Conservation (phyloP, 2,113 vertebrate species). For the Psilopsiagon aymara region DNA sequence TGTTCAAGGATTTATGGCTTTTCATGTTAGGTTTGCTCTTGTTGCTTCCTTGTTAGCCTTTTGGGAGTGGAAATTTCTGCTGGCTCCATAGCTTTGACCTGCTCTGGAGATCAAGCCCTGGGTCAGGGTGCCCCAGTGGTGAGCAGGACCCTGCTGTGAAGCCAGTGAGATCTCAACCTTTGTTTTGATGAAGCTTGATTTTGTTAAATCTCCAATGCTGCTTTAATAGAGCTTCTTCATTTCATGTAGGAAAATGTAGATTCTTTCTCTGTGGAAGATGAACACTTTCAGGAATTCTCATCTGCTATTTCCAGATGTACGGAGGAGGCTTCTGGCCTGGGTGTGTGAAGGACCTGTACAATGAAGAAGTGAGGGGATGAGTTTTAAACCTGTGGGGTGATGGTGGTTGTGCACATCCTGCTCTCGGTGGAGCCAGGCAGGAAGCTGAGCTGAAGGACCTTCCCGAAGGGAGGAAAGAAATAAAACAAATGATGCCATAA, state of each 20-base stretch:
- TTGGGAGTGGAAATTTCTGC: neutral
- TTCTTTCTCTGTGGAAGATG: neutral
- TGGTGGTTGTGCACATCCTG: neutral
- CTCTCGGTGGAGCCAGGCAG: neutral
- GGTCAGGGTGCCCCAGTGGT: neutral
- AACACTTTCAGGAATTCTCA: conserved; percentile 3
- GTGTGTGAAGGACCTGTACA: neutral
- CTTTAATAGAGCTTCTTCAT: neutral
- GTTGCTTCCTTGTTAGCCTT: neutral
- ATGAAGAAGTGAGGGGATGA: neutral
- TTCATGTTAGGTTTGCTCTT: neutral
- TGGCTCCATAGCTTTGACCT: neutral
- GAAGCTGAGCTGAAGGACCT: neutral
- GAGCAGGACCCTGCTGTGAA: neutral
- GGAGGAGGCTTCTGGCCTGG: neutral
- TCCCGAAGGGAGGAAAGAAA: neutral
- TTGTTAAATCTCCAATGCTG: neutral
- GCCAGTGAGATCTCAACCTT: neutral
- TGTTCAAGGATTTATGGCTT: neutral
- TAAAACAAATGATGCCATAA: neutral
- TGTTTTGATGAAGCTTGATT: neutral
- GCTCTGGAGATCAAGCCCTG: neutral
- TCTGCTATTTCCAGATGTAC: neutral
- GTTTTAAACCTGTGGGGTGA: neutral
- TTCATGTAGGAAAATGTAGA: neutral